Evolutionary conservation across 2,888 invertebrate species (phyloP).

Genomic region (Limnephilus lunatus): DNA sequence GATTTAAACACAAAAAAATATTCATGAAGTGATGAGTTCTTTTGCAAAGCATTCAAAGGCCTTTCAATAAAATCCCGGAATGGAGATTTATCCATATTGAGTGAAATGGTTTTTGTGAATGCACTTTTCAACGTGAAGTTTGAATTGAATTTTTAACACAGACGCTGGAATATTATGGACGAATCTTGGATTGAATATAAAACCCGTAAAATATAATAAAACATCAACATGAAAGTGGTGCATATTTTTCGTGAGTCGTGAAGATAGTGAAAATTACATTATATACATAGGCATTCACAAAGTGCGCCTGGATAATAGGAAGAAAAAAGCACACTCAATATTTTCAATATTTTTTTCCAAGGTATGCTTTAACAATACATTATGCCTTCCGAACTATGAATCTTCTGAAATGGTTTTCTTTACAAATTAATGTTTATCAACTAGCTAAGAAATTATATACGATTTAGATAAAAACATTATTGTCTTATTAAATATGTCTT

Average conservation of each 20-base stretch:
- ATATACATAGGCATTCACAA: background rate
- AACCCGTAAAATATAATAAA: background rate
- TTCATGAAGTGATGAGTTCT: background rate
- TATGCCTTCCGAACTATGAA: background rate
- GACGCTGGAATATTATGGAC: background rate
- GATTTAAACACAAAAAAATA: background rate
- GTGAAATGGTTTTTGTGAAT: constrained; percentile 32
- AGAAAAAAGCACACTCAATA: background rate
- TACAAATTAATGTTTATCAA: no score
- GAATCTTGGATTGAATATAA: background rate
- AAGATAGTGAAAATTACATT: background rate
- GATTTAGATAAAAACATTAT: background rate
- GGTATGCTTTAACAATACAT: background rate
- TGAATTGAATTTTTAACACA: constrained; percentile 27
- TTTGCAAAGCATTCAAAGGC: background rate
- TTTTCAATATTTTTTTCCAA: no score
- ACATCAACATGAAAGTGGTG: background rate
- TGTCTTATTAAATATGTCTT: background rate
- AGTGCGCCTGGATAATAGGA: no score
- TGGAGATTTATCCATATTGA: constrained; percentile 9
- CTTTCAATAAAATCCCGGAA: background rate
- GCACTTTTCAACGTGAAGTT: constrained; percentile 6
- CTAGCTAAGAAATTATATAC: no score
- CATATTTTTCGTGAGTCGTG: background rate
- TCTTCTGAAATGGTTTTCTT: background rate